A percentile compares a stretch with the other conserved stretches of the same genome.
Conservation (phyloP, 2,797 vertebrate species). For the Darevskia mixta region DNA sequence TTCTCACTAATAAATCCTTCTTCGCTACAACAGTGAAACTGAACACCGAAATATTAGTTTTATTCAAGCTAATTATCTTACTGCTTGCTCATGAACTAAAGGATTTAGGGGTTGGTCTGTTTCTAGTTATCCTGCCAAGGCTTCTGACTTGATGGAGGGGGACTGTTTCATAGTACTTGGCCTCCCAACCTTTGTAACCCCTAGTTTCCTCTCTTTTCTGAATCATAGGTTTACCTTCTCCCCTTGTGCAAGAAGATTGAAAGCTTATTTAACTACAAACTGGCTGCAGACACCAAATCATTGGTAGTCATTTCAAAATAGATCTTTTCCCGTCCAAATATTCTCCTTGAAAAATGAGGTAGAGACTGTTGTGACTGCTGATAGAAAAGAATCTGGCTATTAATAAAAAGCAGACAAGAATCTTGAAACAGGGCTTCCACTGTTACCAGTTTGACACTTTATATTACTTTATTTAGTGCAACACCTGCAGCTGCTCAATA, state of each 20-base stretch:
- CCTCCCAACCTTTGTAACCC: conserved; percentile 87
- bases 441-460: conserved; percentile 86
- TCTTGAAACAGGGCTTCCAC: conserved; percentile 84
- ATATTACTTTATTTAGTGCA: conserved; percentile 85
- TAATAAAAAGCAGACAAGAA: conserved; percentile 87
- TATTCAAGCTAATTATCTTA: conserved; percentile 87
- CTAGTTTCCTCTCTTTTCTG: conserved; percentile 86
- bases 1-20: conserved; percentile 74
- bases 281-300: conserved; percentile 80
- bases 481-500: conserved; percentile 84
- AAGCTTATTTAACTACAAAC: conserved; percentile 82
- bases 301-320: conserved; percentile 82
- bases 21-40: conserved; percentile 81
- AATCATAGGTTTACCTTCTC: conserved; percentile 85
- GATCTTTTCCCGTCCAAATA: conserved; percentile 85
- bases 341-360: conserved; percentile 80
- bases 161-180: conserved; percentile 86
- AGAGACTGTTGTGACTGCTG: conserved; percentile 80
- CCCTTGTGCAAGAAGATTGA: conserved; percentile 85
- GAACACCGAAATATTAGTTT: conserved; percentile 86
- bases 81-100: conserved; percentile 81
- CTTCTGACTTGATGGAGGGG: conserved; percentile 85
- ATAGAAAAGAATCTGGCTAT: conserved; percentile 85
- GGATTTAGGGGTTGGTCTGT: conserved; percentile 86
- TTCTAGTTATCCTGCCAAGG: conserved; percentile 89